Conservation (phyloP, 1,140 invertebrate species). For the Heliothis subflexa region DNA sequence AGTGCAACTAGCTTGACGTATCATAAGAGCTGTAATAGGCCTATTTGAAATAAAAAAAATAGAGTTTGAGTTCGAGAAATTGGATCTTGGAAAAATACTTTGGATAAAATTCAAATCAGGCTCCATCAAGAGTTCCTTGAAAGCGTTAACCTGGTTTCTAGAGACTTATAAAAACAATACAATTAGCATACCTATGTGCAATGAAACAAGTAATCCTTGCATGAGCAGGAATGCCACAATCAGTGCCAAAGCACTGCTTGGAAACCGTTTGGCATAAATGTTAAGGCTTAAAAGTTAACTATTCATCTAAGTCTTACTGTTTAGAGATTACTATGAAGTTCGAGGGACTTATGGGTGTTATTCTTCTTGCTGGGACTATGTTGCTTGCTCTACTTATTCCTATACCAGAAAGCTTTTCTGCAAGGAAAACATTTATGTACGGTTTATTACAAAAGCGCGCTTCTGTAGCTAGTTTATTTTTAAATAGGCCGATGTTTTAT, state of each 20-base stretch:
- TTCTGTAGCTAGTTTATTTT: slow-evolving; percentile 11
- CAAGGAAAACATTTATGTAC: no score
- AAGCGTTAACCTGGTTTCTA: slow-evolving; percentile 6
- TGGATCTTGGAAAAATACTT: no score
- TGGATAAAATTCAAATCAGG: no score
- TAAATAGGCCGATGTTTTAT: slow-evolving; percentile 37
- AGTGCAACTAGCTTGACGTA: no score
- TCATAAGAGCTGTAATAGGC: no score
- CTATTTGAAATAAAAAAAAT: no score
- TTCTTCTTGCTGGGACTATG: no score
- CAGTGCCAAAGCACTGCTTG: slow-evolving; percentile 23
- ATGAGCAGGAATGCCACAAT: slow-evolving; percentile 24
- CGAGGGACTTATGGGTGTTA: no score
- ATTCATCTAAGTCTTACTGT: not conserved
- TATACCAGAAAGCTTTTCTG: no score
- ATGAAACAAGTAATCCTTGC: slow-evolving; percentile 21
- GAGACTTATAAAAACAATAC: not conserved
- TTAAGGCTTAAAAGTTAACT: not conserved
- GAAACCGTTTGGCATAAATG: slow-evolving; percentile 14
- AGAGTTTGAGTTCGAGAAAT: no score
- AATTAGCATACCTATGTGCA: slow-evolving; percentile 3
- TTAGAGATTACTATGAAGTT: not conserved
- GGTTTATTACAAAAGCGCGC: no score
- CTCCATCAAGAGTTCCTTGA: not conserved
- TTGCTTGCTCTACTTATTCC: no score